Conservation (phyloP, 2,888 invertebrate species). For the Sarcophaga carnaria region DNA sequence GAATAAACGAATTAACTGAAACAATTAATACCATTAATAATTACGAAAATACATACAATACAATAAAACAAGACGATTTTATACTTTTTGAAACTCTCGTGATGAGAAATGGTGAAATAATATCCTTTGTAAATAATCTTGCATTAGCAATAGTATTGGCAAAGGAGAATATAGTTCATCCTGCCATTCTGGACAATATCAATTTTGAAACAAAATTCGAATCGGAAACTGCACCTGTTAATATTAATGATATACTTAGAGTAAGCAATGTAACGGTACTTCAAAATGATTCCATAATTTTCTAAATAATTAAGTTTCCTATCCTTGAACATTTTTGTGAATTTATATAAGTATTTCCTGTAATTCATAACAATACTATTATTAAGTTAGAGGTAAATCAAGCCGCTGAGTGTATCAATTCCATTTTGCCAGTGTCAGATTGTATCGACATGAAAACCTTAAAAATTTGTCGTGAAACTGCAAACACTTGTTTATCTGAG, state of each 20-base stretch:
- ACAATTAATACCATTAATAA: no score
- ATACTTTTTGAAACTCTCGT: neutral
- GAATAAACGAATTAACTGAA: neutral
- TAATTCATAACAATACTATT: no score
- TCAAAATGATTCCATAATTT: neutral
- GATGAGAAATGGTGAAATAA: conserved; percentile 31
- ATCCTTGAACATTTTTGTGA: no score
- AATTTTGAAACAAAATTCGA: conserved; percentile 1
- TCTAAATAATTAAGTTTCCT: no score
- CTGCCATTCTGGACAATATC: conserved; percentile 30
- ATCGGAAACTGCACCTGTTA: neutral
- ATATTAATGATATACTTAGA: neutral
- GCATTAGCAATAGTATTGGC: neutral
- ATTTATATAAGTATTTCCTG: no score
- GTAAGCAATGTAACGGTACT: neutral
- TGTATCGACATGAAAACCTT: conserved; percentile 7
- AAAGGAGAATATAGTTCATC: conserved; percentile 31
- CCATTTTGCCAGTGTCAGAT: neutral
- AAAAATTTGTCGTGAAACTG: neutral
- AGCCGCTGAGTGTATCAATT: neutral
- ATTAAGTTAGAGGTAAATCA: neutral
- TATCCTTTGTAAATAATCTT: conserved; percentile 14
- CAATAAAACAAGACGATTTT: no score
- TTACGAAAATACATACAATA: no score
- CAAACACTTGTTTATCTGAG: neutral